A percentile compares a stretch with the other conserved stretches of the same genome.
Evolutionary conservation across 2,113 vertebrate genomes (phyloP).

Genomic region (Ranitomeya variabilis): DNA sequence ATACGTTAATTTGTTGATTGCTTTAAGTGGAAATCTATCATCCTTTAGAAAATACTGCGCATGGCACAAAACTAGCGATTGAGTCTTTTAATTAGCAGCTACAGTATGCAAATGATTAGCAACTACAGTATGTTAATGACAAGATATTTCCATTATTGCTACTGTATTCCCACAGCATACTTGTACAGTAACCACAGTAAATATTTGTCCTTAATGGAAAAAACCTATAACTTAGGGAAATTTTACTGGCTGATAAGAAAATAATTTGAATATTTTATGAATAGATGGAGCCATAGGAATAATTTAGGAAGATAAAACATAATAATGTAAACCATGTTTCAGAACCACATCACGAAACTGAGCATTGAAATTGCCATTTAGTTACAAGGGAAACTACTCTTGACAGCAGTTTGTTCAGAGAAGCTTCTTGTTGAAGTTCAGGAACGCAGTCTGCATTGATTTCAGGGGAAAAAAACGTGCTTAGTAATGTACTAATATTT

Average conservation of each 20-base stretch:
- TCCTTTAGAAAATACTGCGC: no score
- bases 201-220: not conserved
- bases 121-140: not conserved
- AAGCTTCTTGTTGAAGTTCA: not conserved
- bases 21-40: no score
- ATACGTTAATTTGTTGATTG: no score
- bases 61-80: not conserved
- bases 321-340: constrained; percentile 13
- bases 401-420: constrained; percentile 23
- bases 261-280: not conserved
- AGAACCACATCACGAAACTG: not conserved
- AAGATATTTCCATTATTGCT: not conserved
- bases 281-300: not conserved
- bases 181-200: not conserved
- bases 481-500: constrained; percentile 52
- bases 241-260: not conserved
- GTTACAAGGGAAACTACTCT: not conserved
- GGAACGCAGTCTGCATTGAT: constrained; percentile 41
- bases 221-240: not conserved
- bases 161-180: not conserved
- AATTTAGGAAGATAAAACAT: not conserved
- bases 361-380: not conserved
- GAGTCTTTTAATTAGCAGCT: no score
- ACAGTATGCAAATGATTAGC: not conserved
- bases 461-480: constrained; percentile 51